Conservation (phyloP, 2,113 vertebrate genomes). For the Bos indicus region DNA sequence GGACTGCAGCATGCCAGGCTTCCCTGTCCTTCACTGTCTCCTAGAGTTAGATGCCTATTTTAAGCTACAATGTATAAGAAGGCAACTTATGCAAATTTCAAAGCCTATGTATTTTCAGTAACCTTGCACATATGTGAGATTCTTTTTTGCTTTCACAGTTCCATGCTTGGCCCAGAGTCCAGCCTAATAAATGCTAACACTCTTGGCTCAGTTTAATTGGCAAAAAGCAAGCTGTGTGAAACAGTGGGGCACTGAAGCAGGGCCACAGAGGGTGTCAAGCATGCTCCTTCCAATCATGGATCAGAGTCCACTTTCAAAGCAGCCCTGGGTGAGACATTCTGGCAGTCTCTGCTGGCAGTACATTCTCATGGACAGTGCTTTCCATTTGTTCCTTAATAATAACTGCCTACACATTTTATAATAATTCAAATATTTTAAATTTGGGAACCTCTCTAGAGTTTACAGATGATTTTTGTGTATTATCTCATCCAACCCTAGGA, state of each 20-base stretch:
- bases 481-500: neutral
- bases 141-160: constrained; percentile 13
- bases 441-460: neutral
- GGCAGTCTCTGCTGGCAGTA: neutral
- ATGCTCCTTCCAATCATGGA: constrained; percentile 21
- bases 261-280: neutral
- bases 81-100: neutral
- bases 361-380: constrained; percentile 14
- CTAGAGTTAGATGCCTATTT: neutral
- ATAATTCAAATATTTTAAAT: constrained; percentile 15
- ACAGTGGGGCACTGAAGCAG: constrained; percentile 24
- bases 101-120: constrained; percentile 43
- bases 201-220: constrained; percentile 51
- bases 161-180: neutral
- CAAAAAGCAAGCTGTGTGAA: constrained; percentile 40
- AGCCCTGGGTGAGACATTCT: neutral
- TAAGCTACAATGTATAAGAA: constrained; percentile 30
- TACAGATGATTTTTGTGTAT: neutral
- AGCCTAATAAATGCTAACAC: constrained; percentile 58
- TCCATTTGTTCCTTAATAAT: constrained; percentile 4
- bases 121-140: constrained; percentile 4
- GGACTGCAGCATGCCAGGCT: neutral
- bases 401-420: neutral
- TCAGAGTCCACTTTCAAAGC: constrained; percentile 9
- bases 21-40: neutral